Base-by-base conservation (phyloP, 2,888 invertebrate species). In the Synanthedon vespiformis region DNA sequence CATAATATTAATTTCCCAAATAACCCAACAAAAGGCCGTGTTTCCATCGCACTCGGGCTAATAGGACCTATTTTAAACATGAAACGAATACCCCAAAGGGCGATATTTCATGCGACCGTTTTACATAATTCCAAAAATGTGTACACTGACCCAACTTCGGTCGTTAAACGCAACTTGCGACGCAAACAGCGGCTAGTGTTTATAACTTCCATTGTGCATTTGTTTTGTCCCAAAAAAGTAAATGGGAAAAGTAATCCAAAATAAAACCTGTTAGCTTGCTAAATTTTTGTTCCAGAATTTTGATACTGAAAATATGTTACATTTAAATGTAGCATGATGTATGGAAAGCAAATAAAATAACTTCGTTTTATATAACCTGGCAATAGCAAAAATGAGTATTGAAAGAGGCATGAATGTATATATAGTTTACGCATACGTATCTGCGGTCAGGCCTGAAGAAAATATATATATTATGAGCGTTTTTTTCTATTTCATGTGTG, bases 1-100 rank as follows among this genome's bases (percentile, higher is more conserved):
- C 55, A 61, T 63, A 57, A 57, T 61, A 68, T 67, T 69, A 68
- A 68, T 70, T 65, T 62, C 59, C 62, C 56, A 69, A 69, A 67
- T 66, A 61, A 63, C 58, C 65, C 61, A 66, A 69, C 68, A 70
- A 68, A 65, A 61, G 62, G 60, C 57, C 48, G 13, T 48, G 8
- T 16, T 48, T n/a, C 50, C 50, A 22, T 13, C 27, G 40, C 50
- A 57, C 51, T 49, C 52, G 52, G 55, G 58, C 61, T 69, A 68
- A 65, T 68, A 65, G 64, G 60, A 57, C 59, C 58, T 61, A 61
- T 61, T 70, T 64, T 59, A 62, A 62, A 63, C 59, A 62, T 58
- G 60, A 58, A 69, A 66, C 66, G 62, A 65, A 66, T 64, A 59
- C 64, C 72, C 68, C 50, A 54, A 61, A 63, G 56, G 40, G 64